phyloP scores from a whole-genome alignment of 2,797 vertebrate genomes.

The Rhinatrema bivittatum region DNA sequence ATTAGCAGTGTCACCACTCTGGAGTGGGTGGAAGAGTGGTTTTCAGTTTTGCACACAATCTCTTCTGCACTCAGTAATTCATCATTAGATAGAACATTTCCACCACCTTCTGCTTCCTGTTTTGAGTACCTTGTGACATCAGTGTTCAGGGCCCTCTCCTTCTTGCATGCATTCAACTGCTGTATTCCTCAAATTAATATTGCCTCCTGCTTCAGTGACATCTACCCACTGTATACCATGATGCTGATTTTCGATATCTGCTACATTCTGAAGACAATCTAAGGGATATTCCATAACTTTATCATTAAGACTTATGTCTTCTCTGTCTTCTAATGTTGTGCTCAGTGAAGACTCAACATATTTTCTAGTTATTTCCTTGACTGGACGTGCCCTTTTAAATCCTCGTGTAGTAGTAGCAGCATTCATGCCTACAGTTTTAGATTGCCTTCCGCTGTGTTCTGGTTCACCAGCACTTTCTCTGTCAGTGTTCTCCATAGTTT shows the following conservation, averaged over 20 bases:
- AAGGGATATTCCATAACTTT: constrained; percentile 14
- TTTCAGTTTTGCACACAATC: constrained; percentile 44
- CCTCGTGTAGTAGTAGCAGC: no score
- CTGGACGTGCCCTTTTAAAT: constrained; percentile 1
- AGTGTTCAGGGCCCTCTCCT: not conserved
- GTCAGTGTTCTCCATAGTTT: constrained; percentile 11
- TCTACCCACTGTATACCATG: constrained; percentile 2
- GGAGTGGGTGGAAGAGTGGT: constrained; percentile 18
- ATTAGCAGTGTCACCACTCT: constrained; percentile 3
- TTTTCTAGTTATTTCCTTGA: constrained; percentile 10
- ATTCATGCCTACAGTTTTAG: no score
- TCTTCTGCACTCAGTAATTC: constrained; percentile 20
- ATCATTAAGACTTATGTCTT: constrained; percentile 7
- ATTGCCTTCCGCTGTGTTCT: no score
- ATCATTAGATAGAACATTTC: constrained; percentile 15
- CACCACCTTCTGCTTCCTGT: constrained; percentile 10
- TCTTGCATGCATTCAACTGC: constrained; percentile 4
- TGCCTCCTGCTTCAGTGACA: constrained; percentile 12
- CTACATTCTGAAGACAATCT: constrained; percentile 7
- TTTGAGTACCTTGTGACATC: constrained; percentile 11
- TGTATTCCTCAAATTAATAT: constrained; percentile 2
- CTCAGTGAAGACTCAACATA: not conserved
- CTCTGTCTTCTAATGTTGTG: constrained; percentile 19
- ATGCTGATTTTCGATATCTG: constrained; percentile 10
- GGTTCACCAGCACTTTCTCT: constrained; percentile 13